Evolutionary conservation across 92 coral and sea anemone species (phyloP).

Genomic region (Micromussa lordhowensis): DNA sequence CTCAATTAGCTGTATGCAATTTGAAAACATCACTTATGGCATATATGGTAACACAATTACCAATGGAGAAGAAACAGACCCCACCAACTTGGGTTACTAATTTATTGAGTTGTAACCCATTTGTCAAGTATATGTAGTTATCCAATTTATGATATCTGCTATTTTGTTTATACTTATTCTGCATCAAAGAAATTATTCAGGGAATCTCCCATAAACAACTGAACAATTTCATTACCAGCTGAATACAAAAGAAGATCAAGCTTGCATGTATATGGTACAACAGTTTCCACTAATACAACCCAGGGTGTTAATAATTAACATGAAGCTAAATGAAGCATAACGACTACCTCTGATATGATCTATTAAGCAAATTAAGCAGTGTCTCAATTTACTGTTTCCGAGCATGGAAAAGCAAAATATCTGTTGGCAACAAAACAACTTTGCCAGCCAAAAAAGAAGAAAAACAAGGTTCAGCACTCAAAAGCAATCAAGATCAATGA

Average conservation of each 20-base stretch:
- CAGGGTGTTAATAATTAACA: background rate
- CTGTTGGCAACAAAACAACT: slow-evolving; percentile 5
- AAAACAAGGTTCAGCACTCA: background rate
- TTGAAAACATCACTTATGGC: background rate
- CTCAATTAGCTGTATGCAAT: background rate
- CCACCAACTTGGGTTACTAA: background rate
- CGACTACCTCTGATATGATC: background rate
- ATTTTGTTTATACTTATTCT: background rate
- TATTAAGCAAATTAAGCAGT: slow-evolving; percentile 10
- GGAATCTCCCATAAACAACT: slow-evolving; percentile 26
- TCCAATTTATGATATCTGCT: background rate
- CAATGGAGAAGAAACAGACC: background rate
- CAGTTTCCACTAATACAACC: background rate
- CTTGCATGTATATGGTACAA: background rate
- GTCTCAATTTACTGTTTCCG: slow-evolving; percentile 11
- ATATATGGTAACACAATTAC: background rate
- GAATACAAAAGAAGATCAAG: background rate
- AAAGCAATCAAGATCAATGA: background rate
- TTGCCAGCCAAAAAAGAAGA: background rate
- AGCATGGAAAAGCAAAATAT: background rate
- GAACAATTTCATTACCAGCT: background rate
- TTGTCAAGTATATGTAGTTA: background rate
- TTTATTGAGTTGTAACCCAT: background rate
- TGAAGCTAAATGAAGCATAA: slow-evolving; percentile 11
- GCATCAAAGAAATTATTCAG: background rate